Percentiles rank a stretch among this genome's conserved stretches.
These are phyloP conservation scores for Eulemur albifrons DNA, from an alignment of 2,797 vertebrate species.

Conservation along the genomic window DNA sequence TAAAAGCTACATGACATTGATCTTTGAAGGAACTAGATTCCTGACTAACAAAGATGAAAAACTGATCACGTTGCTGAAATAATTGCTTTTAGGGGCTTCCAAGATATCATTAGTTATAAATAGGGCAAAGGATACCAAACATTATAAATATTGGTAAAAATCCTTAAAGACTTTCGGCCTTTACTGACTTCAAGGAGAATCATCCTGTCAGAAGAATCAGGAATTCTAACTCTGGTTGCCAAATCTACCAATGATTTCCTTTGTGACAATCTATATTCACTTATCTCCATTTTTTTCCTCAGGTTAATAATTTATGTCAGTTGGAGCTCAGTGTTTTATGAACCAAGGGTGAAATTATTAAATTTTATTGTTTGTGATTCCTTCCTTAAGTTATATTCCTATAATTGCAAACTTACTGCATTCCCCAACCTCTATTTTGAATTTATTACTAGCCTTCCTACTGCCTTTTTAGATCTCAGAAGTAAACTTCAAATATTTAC, in stretches of 20 bases:
- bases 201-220: slow-evolving; percentile 41
- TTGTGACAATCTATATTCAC: slow-evolving; percentile 45
- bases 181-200: background rate
- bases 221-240: slow-evolving; percentile 26
- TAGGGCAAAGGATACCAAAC: background rate
- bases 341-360: slow-evolving; percentile 78
- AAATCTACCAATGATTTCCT: slow-evolving; percentile 53
- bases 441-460: slow-evolving; percentile 77
- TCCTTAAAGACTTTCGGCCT: background rate
- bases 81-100: background rate
- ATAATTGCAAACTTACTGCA: slow-evolving; percentile 71
- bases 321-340: slow-evolving; percentile 69
- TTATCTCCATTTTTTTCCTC: slow-evolving; percentile 47
- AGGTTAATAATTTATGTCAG: slow-evolving; percentile 74
- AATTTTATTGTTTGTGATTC: slow-evolving; percentile 78
- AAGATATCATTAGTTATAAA: background rate
- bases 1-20: slow-evolving; percentile 22
- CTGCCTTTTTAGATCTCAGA: slow-evolving; percentile 74
- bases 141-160: background rate
- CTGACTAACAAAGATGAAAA: slow-evolving; percentile 21
- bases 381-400: slow-evolving; percentile 77
- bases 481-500: slow-evolving; percentile 74
- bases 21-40: slow-evolving; percentile 31
- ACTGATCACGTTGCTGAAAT: background rate
- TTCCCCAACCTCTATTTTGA: slow-evolving; percentile 75